These are phyloP conservation scores for Nemoura dubitans DNA, from an alignment of 2,888 invertebrate genomes.

Conservation along the genomic window DNA sequence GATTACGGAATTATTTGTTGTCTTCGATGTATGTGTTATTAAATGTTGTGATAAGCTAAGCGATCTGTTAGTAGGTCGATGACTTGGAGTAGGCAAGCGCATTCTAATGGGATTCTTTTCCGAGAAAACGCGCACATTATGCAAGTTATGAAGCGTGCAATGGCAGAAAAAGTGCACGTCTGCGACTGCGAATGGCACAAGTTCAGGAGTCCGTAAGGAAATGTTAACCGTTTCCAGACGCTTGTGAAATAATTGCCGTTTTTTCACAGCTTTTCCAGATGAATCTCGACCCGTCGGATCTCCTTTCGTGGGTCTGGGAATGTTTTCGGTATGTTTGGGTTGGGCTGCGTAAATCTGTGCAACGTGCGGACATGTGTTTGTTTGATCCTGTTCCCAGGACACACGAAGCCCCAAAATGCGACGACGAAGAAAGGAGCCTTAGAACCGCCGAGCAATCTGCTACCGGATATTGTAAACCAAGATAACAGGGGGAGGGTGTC, in stretches of 20 bases:
- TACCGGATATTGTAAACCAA: slow-evolving; percentile 27
- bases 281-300: too few species aligned
- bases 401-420: not conserved
- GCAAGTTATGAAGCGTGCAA: slow-evolving; percentile 7
- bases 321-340: not conserved
- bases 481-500: not conserved
- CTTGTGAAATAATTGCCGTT: too few species aligned
- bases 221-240: not conserved
- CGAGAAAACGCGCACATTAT: not conserved
- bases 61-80: not conserved
- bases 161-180: not conserved
- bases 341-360: not conserved
- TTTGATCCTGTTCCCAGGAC: not conserved
- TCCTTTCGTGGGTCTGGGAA: not conserved
- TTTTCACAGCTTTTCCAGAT: not conserved
- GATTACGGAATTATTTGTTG: not conserved
- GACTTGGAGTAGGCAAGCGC: not conserved
- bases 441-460: not conserved
- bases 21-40: not conserved
- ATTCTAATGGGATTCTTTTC: not conserved
- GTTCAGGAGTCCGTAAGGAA: slow-evolving; percentile 5
- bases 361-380: not conserved
- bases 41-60: not conserved
- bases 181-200: not conserved
- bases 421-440: not conserved